phyloP scores from a whole-genome alignment of 1,140 invertebrate genomes.

The Ctenoplectra terminalis region DNA sequence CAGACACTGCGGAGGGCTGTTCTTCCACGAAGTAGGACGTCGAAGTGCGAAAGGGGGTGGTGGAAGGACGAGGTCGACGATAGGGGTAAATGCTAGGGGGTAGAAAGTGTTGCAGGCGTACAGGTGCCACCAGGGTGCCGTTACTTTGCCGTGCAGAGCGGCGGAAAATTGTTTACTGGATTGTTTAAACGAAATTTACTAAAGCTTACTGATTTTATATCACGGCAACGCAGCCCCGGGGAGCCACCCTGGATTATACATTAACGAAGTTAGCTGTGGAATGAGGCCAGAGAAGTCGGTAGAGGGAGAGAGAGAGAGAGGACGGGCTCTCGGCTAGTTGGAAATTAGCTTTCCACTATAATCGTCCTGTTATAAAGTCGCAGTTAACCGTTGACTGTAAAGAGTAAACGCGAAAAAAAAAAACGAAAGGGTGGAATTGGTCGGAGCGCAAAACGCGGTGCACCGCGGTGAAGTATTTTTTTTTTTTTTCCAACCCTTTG shows the following conservation, averaged over 20 bases:
- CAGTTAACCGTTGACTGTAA: slow-evolving; percentile 41
- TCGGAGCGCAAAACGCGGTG: not conserved
- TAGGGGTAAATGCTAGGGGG: slow-evolving; percentile 61
- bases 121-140: slow-evolving; percentile 79
- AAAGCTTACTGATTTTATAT: slow-evolving; percentile 84
- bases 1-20: not conserved
- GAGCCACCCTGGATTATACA: slow-evolving; percentile 81
- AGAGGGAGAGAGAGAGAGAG: not conserved
- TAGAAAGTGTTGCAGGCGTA: slow-evolving; percentile 70
- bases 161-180: slow-evolving; percentile 83
- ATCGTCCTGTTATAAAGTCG: slow-evolving; percentile 71
- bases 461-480: slow-evolving; percentile 25
- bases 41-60: slow-evolving; percentile 18
- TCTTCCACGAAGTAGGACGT: slow-evolving; percentile 11
- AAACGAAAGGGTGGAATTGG: slow-evolving; percentile 18
- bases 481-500: no score
- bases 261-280: slow-evolving; percentile 80
- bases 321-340: slow-evolving; percentile 68
- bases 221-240: slow-evolving; percentile 80
- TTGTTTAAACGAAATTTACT: slow-evolving; percentile 83
- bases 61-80: slow-evolving; percentile 52
- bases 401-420: slow-evolving; percentile 18
- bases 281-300: not conserved
- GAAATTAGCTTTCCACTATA: slow-evolving; percentile 76
- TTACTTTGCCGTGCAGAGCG: slow-evolving; percentile 81